Evolutionary conservation across 2,113 vertebrate genomes (phyloP).

Genomic region (Petromus typicus): DNA sequence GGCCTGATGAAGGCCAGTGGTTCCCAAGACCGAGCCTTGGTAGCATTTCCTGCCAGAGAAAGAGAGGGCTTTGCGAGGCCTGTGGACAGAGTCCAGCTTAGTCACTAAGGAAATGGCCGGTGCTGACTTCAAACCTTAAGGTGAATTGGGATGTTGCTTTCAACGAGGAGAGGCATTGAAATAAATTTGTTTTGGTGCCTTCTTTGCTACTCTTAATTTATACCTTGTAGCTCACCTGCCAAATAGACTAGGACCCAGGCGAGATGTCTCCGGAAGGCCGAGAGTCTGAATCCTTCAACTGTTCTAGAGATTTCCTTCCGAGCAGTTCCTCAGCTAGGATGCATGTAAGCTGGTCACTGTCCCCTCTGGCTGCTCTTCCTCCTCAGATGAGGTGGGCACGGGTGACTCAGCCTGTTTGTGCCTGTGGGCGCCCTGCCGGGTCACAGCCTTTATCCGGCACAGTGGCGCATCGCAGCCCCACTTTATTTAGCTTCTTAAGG

Average conservation of each 20-base stretch:
- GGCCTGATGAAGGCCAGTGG: background rate
- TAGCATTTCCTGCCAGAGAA: background rate
- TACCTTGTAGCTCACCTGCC: too few relatives aligned
- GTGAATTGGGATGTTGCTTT: background rate
- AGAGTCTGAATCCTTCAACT: background rate
- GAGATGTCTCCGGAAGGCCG: background rate
- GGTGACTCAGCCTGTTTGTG: background rate
- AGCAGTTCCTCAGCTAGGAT: background rate
- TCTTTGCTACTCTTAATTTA: too few relatives aligned
- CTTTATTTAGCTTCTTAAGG: constrained; percentile 70
- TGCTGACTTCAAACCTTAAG: background rate
- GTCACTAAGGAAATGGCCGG: background rate
- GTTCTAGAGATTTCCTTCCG: background rate
- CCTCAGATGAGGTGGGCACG: background rate
- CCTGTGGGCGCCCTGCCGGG: background rate
- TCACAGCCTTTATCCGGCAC: background rate
- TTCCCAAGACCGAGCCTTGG: background rate
- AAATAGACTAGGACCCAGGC: background rate
- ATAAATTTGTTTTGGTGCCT: rapidly evolving
- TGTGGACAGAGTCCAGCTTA: rapidly evolving
- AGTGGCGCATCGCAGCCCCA: background rate
- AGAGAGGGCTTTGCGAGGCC: background rate
- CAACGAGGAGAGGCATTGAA: rapidly evolving
- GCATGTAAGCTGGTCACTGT: background rate
- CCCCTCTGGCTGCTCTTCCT: background rate